Evolutionary conservation across 2,113 vertebrate genomes (phyloP).

Genomic region (Lepisosteus oculatus): DNA sequence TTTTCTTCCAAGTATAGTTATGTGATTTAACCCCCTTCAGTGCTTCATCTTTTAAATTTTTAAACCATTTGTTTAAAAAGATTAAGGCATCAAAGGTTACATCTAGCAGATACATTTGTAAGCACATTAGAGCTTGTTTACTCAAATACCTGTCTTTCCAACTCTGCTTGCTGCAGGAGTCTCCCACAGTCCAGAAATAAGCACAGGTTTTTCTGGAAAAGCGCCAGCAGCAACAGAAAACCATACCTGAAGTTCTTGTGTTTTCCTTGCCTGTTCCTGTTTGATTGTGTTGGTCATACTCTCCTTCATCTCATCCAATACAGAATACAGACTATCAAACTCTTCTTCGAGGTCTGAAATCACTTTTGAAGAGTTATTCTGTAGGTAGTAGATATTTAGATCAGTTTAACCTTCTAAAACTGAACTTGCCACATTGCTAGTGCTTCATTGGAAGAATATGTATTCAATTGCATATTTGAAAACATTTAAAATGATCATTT

Average conservation of each 20-base stretch:
- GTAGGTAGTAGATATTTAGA: constrained; percentile 12
- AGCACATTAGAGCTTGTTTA: no score
- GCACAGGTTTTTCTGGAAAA: no score
- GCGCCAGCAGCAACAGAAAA: no score
- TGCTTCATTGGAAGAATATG: not conserved
- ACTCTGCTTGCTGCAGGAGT: no score
- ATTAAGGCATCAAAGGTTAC: no score
- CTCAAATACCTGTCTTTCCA: no score
- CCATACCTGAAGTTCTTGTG: constrained; percentile 79
- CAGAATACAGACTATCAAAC: constrained; percentile 77
- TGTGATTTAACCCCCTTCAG: no score
- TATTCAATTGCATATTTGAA: not conserved
- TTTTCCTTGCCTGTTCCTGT: constrained; percentile 77
- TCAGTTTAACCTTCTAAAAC: not conserved
- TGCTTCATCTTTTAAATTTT: no score
- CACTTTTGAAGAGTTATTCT: constrained; percentile 81
- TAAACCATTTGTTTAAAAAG: no score
- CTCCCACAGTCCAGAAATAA: no score
- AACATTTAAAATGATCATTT: not conserved
- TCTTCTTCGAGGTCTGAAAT: constrained; percentile 85
- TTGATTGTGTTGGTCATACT: constrained; percentile 76
- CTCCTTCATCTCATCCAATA: constrained; percentile 79
- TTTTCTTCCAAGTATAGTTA: no score
- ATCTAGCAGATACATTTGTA: no score
- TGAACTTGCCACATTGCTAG: not conserved